Percentiles rank a stretch among this genome's conserved stretches.
Conservation (phyloP, 2,888 invertebrate genomes). For the Callosobruchus maculatus region DNA sequence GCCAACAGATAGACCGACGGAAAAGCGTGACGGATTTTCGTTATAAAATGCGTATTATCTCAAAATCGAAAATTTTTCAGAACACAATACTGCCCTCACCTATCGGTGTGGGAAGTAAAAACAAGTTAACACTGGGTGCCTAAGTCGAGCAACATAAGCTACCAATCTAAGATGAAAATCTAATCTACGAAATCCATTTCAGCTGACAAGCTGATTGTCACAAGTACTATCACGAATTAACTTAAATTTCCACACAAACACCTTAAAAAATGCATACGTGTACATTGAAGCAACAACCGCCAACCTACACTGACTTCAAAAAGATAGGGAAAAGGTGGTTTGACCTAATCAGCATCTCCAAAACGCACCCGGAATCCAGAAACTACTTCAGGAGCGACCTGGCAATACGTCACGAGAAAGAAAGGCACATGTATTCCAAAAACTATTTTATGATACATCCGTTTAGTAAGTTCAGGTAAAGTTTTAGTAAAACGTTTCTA, state of each 20-base stretch:
- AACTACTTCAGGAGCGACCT: constrained; percentile 12
- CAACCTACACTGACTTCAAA: not conserved
- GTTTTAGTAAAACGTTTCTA: too few species aligned
- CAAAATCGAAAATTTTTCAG: too few species aligned
- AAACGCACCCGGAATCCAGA: constrained; percentile 4
- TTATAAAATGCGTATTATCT: too few species aligned
- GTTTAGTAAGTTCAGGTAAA: constrained; percentile 13
- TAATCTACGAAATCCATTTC: not conserved
- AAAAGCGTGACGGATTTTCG: too few species aligned
- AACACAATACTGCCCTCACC: too few species aligned
- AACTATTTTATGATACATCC: constrained; percentile 12
- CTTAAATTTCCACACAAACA: too few species aligned
- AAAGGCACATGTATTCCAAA: constrained; percentile 9
- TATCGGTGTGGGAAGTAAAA: too few species aligned
- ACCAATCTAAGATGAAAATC: too few species aligned
- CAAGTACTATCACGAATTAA: too few species aligned
- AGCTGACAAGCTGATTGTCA: not conserved
- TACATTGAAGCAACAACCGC: not conserved
- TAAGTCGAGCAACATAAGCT: too few species aligned
- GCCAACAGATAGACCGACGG: too few species aligned
- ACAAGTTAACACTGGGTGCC: too few species aligned
- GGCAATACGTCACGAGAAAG: constrained; percentile 10
- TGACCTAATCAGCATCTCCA: constrained; percentile 2
- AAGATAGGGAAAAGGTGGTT: not conserved
- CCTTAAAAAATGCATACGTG: not conserved